Evolutionary conservation across 2,797 vertebrate genomes (phyloP), one percentile per base, ranked within the genome.

Genomic region (Tadarida brasiliensis): DNA sequence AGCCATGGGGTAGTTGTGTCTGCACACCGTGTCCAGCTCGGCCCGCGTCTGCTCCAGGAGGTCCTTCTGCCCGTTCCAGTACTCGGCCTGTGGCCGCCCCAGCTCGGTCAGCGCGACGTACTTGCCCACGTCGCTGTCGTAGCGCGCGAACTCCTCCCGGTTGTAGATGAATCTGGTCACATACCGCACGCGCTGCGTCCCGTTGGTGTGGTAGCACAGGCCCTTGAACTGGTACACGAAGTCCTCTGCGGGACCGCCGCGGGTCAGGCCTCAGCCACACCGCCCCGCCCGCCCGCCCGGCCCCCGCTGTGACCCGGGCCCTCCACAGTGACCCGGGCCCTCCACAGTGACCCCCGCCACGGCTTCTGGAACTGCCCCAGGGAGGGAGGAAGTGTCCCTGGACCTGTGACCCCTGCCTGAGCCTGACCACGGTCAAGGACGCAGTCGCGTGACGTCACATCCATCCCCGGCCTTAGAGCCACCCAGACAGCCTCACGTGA

Each of bases 21-120:
- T 93, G 92, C 94, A 94, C 56, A 90, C 28, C 7, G 1, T 74
- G 90, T 96, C 92, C 63, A 0, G 0, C 22, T 0, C n/a, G 2
- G 93, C 95, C 54, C 83, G 59, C 0, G 0, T 0, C 2, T 0
- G 4, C 51, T 96, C 91, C 95, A 96, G 0, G 22, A 11, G 0
- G 1, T 54, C 96, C 93, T 17, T 0, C 90, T 81, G 87, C 16
- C 26, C 0, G 87, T 96, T 96, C 0, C 0, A 78, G 74, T 1
- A 0, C 88, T 78, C 0, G 3, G 80, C 88, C 0, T 0, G 0
- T 0, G 0, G 5, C 61, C 5, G 78, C 22, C 93, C 95, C 73
- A 2, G 80, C 63, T 16, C 12, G 1, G 70, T 96, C 74, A 94
- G 2, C 1, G 76, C 7, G 15, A 0, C 8, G 71, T 0, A 5